Conservation (phyloP, 2,113 vertebrate species). For the Ginglymostoma cirratum region DNA sequence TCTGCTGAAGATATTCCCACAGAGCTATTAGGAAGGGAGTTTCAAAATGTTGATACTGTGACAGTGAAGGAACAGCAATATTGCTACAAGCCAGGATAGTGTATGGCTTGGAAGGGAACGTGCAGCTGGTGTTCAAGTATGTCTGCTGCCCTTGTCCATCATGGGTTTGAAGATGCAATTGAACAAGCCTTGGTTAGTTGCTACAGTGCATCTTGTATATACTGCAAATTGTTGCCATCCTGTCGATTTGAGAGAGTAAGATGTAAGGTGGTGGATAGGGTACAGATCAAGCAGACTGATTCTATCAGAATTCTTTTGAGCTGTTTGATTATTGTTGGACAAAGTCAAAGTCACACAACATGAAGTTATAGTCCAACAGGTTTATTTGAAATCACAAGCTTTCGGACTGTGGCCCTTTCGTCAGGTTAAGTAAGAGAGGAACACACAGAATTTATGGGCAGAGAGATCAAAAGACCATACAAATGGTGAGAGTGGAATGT, state of each 20-base stretch:
- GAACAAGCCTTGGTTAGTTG: background rate
- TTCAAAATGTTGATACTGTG: background rate
- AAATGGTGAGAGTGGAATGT: too few relatives aligned
- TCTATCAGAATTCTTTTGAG: too few relatives aligned
- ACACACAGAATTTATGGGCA: too few relatives aligned
- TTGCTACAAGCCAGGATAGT: background rate
- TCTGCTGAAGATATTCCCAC: background rate
- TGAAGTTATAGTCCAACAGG: too few relatives aligned
- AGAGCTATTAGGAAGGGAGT: background rate
- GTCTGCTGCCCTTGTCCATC: background rate
- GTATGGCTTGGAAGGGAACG: background rate
- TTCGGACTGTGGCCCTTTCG: too few relatives aligned
- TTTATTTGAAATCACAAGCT: too few relatives aligned
- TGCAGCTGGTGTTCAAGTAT: background rate
- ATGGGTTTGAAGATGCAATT: too few relatives aligned
- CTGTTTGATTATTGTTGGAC: background rate
- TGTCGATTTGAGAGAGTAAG: background rate
- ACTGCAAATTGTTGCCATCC: background rate
- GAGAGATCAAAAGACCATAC: too few relatives aligned
- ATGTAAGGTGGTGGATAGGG: background rate
- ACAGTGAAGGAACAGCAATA: background rate
- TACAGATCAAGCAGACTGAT: too few relatives aligned
- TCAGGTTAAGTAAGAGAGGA: too few relatives aligned
- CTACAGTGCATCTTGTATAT: background rate
- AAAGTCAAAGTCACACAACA: too few relatives aligned